Conservation (phyloP, 2,797 vertebrate species). For the Mus spretus region DNA sequence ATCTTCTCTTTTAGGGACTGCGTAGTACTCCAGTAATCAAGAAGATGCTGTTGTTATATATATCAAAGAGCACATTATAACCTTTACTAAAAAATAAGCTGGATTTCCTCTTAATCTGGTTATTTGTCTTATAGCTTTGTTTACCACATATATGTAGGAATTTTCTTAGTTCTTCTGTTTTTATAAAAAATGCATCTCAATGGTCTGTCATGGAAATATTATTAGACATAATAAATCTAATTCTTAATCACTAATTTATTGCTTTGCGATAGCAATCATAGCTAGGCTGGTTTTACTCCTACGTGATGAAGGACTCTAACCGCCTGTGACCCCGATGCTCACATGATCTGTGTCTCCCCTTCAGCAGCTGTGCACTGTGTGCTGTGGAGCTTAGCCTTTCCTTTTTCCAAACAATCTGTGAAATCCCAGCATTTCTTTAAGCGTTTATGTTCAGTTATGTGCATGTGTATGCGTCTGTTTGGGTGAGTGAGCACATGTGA, state of each 20-base stretch:
- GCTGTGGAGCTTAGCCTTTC: not conserved
- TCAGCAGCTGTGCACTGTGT: not conserved
- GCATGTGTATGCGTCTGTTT: not conserved
- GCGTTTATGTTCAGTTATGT: not conserved
- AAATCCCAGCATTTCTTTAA: slow-evolving; percentile 22
- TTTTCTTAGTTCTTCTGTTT: not conserved
- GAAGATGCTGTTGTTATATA: not conserved
- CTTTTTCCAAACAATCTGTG: not conserved
- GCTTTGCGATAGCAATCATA: not conserved
- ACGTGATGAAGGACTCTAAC: not conserved
- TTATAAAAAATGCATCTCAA: not conserved
- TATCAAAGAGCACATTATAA: not conserved
- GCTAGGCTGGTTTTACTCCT: not conserved
- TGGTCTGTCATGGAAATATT: not conserved
- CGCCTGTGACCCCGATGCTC: not conserved
- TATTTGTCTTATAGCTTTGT: not conserved
- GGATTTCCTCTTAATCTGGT: not conserved
- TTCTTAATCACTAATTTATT: not conserved
- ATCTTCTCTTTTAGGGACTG: not conserved
- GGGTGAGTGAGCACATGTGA: not conserved
- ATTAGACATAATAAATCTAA: not conserved
- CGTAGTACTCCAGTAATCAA: not conserved
- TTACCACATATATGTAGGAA: not conserved
- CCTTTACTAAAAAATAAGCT: not conserved
- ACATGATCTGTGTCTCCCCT: not conserved